Base-by-base conservation (phyloP, 2,113 vertebrate genomes). In the Tricholaema leucomelas region DNA sequence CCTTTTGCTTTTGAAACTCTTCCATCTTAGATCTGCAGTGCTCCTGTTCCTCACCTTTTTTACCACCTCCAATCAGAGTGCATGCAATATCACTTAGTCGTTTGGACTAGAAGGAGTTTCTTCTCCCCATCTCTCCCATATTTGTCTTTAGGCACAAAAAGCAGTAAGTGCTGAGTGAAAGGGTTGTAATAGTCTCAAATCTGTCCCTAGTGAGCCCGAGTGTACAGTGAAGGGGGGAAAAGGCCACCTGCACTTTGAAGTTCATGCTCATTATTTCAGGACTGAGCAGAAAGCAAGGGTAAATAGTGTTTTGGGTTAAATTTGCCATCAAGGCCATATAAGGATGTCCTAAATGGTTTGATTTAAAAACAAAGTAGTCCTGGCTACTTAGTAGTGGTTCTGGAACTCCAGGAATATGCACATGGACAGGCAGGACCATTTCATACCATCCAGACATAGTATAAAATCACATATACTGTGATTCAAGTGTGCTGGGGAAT, bases 241-340 rank as follows among this genome's bases (percentile, higher is more conserved):
- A 89, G 82, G 83, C 88, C 85, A 92, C 31, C 5, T 12, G 13
- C 30, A 28, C 77, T 90, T 90, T 3, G 2, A 76, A 90, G 84
- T 64, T 75, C 54, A n/a, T 10, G 31, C 82, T 95, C 61, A 20
- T 92, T 93, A 93, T 91, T 90, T 91, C 74, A 85, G 81, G 74
- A 31, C 81, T 73, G 89, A 91, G 75, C 71, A 50, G 48, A 50
- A 50, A 50, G 23, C 48, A 50, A 13, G 48, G 23, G 48, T 24
- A 50, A 79, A 73, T 0, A 35, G 40, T 70, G 87, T 63, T 75
- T 44, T 8, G 13, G 69, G 73, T 74, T 91, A 85, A 87, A 90
- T 80, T 81, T 89, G 73, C 82, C 92, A 67, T 65, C 40, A 28
- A 30, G 48, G 54, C 66, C 91, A 63, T 38, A 2, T n/a, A 40